Conservation (phyloP, 2,797 vertebrate genomes). For the Alexandromys oeconomus region DNA sequence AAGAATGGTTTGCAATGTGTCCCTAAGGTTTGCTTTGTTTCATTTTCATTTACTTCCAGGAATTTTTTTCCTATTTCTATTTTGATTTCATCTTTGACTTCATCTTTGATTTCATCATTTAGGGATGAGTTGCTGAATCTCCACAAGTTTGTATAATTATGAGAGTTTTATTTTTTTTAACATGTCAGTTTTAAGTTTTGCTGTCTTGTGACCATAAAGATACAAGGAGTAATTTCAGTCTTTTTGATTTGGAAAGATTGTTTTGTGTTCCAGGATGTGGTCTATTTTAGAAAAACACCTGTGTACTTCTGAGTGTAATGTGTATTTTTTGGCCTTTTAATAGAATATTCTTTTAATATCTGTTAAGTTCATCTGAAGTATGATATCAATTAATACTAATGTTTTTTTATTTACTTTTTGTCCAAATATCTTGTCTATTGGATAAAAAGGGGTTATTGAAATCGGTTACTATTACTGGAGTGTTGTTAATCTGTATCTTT, state of each 20-base stretch:
- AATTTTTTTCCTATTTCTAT: background rate
- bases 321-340: background rate
- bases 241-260: background rate
- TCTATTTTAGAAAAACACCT: background rate
- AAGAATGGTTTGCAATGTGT: background rate
- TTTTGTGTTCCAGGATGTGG: background rate
- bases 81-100: background rate
- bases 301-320: background rate
- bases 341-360: background rate
- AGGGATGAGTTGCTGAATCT: background rate
- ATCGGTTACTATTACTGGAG: background rate
- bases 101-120: background rate
- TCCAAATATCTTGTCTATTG: background rate
- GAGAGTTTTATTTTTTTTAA: background rate
- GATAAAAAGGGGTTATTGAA: background rate
- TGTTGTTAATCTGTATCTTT: background rate
- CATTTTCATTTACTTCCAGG: background rate
- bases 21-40: background rate
- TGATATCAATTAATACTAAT: background rate
- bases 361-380: background rate
- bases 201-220: background rate
- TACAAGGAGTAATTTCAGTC: background rate
- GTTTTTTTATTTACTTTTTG: background rate
- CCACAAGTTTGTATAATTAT: background rate
- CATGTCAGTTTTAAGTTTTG: background rate